Evolutionary conservation across 2,888 invertebrate species (phyloP), one percentile per base, ranked within the genome.

Genomic region (Pseudococcus longispinus): DNA sequence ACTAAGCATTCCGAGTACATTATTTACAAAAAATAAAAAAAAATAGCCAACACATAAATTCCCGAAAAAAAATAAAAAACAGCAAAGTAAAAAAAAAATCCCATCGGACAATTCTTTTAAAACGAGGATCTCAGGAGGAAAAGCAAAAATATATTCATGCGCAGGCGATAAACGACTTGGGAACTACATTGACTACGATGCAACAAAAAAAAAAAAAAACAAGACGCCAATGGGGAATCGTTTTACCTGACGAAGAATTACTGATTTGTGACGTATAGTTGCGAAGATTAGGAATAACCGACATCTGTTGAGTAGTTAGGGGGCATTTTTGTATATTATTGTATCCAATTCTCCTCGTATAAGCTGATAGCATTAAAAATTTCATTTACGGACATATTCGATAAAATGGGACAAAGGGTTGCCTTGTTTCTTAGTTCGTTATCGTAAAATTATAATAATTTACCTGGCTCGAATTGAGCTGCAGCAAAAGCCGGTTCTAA

Each of bases 241-340:
- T 85, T 46, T 85, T 88, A 88, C 88, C 88, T 88, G 88, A 51
- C 37, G 42, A 88, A 87, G 37, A 88, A 87, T 86, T 87, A 87
- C 91, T 89, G 85, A 90, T 89, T 87, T 89, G 89, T 88, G 89
- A 90, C 87, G 90, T 89, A 88, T 93, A 93, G 91, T 93, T 93
- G 91, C 96, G 94, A 92, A 97, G 94, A 93, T 96, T 95, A 91
- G 96, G 96, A 91, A 97, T 97, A 91, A 96, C 94, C 91, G 93
- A 93, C 91, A 96, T 94, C 92, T 95, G 94, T 93, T 95, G 94
- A 92, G 80, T 44, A 51, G 96, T 95, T 92, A 96, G 94, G 92
- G 95, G 94, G 90, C 95, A 94, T 92, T 94, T 94, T 93, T 95
- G 96, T 91, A 94, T 94, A 92, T 96, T 96, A 92, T 96, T 96